Base-by-base conservation (phyloP, 2,113 vertebrate species). In the Brachyistius frenatus region DNA sequence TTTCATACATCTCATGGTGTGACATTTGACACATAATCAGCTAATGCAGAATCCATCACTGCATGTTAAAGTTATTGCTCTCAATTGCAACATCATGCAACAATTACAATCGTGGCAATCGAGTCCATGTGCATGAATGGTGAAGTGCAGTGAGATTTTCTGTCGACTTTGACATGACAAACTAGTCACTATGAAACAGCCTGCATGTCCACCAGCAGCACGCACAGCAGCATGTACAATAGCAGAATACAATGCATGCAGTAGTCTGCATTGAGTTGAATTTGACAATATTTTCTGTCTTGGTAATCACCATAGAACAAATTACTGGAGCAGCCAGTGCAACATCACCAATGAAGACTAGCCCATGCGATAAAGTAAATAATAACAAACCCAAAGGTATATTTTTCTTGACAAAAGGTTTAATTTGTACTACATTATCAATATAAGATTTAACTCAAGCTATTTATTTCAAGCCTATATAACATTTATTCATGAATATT, bases 301-400 rank as follows among this genome's bases (percentile, higher is more conserved):
- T 36, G 60, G 80, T 80, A 84, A 88, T 80, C 69, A 75, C 57
- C 56, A 54, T 84, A 89, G 90, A 89, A 54, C 52, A 68, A 85
- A 73, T 71, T 55, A 86, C 50, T 79, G 89, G 76, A 80, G 75
- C 85, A 84, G 72, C 66, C 81, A 90, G 75, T 88, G 80, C 58
- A 67, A n/a, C 79, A 69, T 68, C 66, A 78, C 63, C 86, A 79
- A 55, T 32, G 88, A 83, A 70, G 85, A 81, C 73, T 91, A 84
- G 39, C 57, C 88, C 87, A 88, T 93, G 92, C 64, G 4, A 87
- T 86, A 91, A 73, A 79, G 60, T 89, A 86, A 88, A 89, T 66
- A 61, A 72, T 89, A 91, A 89, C 75, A 91, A 88, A 67, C 65
- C 82, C 32, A 72, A 80, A 94, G 88, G 88, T 93, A 93, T 85